Percentiles rank a stretch among this genome's conserved stretches.
These are phyloP conservation scores for Aphidoletes aphidimyza DNA, from an alignment of 2,888 invertebrate genomes.

Conservation along the genomic window DNA sequence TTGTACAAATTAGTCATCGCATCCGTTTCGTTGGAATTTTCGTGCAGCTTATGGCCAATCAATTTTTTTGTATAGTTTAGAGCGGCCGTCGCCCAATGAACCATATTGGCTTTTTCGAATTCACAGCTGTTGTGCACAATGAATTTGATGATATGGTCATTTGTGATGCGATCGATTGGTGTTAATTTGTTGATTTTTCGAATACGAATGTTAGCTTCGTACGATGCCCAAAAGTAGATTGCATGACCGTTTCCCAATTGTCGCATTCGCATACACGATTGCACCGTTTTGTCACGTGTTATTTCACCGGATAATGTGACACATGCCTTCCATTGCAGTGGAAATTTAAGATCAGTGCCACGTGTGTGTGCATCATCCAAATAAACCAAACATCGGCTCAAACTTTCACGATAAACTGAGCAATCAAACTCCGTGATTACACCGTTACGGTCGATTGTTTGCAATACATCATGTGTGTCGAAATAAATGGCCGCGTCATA, in stretches of 20 bases:
- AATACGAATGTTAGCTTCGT: constrained; percentile 50
- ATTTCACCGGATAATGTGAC: constrained; percentile 43
- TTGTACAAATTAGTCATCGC: background rate
- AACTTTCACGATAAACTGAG: background rate
- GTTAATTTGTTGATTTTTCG: background rate
- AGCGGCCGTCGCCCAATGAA: constrained; percentile 25
- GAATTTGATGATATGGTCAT: background rate
- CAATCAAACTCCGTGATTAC: constrained; percentile 1
- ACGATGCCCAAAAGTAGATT: constrained; percentile 20
- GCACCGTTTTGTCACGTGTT: constrained; percentile 50
- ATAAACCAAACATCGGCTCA: background rate
- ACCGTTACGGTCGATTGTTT: background rate
- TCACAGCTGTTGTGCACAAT: background rate
- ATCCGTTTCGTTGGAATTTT: background rate
- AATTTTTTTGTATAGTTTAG: constrained; percentile 48
- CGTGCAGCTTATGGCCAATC: background rate
- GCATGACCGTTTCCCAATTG: background rate
- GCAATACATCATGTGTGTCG: background rate
- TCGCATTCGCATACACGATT: constrained; percentile 52
- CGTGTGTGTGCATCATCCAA: constrained; percentile 51
- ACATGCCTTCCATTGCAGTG: background rate
- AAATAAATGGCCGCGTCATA: constrained; percentile 47
- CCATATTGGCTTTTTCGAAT: background rate
- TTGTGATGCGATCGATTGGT: background rate
- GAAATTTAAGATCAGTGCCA: constrained; percentile 49